Evolutionary conservation across 2,888 invertebrate species (phyloP).

Genomic region (Trissolcus brochymenae): DNA sequence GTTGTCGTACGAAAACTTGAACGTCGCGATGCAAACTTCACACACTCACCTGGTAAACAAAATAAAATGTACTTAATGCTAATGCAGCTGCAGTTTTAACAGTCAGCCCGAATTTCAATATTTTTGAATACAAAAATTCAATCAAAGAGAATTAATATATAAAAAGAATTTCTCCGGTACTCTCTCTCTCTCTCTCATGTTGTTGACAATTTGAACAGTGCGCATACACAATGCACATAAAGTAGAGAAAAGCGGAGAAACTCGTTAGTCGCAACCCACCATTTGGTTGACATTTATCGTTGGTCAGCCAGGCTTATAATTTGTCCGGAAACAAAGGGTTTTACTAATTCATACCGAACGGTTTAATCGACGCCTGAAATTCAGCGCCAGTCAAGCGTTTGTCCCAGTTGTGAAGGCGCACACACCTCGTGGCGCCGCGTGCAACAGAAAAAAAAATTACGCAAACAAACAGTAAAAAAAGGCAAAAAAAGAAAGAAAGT

Average conservation of each 20-base stretch:
- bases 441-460: conserved; percentile 6
- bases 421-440: conserved; percentile 4
- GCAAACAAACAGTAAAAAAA: conserved; percentile 2
- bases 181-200: no score
- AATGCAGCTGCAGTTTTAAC: conserved; percentile 51
- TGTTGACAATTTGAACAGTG: conserved; percentile 30
- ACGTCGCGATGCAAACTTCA: conserved; percentile 56
- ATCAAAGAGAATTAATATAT: background rate
- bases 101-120: conserved; percentile 21
- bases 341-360: conserved; percentile 65
- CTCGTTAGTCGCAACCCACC: conserved; percentile 56
- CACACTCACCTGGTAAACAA: conserved; percentile 54
- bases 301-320: conserved; percentile 63
- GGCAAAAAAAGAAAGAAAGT: background rate
- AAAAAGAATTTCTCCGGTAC: conserved; percentile 34
- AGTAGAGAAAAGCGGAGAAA: conserved; percentile 48
- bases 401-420: conserved; percentile 38
- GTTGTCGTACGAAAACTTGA: conserved; percentile 69
- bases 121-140: background rate
- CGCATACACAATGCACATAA: conserved; percentile 37
- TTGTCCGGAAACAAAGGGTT: conserved; percentile 65
- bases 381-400: conserved; percentile 45
- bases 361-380: conserved; percentile 60
- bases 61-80: conserved; percentile 52
- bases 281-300: conserved; percentile 57